A percentile compares a stretch with the other conserved stretches of the same genome.
phyloP scores from a whole-genome alignment of 1,140 invertebrate species.

The Pseudachorutes palmiensis region DNA sequence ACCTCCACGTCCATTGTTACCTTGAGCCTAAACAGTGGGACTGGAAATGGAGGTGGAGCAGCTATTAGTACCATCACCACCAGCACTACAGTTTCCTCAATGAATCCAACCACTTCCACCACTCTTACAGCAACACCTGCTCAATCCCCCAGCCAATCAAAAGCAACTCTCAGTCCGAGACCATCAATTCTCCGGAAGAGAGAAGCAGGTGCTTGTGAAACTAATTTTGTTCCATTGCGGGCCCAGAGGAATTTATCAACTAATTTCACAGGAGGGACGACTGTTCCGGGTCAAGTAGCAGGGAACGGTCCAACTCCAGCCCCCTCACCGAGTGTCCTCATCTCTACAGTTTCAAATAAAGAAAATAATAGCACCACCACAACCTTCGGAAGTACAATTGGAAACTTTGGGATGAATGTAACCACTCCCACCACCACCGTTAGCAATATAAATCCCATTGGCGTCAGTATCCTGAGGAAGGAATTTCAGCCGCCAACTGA shows the following conservation, averaged over 20 bases:
- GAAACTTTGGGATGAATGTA: not conserved
- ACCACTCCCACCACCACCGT: not conserved
- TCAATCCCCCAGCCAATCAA: slow-evolving; percentile 40
- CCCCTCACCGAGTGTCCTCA: not conserved
- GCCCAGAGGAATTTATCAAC: slow-evolving; percentile 44
- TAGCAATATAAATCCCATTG: slow-evolving; percentile 22
- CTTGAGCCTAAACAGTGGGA: slow-evolving; percentile 3
- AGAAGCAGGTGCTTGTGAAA: slow-evolving; percentile 41
- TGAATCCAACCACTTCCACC: slow-evolving; percentile 9
- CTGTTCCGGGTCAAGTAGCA: slow-evolving; percentile 23
- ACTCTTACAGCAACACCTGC: slow-evolving; percentile 19
- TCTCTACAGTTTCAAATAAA: slow-evolving; percentile 25
- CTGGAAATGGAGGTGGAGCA: slow-evolving; percentile 6
- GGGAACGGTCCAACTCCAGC: not conserved
- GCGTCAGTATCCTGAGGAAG: slow-evolving; percentile 36
- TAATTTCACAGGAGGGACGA: slow-evolving; percentile 39
- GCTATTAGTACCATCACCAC: slow-evolving; percentile 12
- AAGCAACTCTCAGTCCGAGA: slow-evolving; percentile 56
- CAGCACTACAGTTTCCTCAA: slow-evolving; percentile 5
- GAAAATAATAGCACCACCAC: slow-evolving; percentile 22
- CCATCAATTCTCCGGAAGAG: slow-evolving; percentile 60
- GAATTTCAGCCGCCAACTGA: slow-evolving; percentile 39
- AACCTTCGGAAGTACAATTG: not conserved
- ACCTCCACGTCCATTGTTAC: slow-evolving; percentile 12
- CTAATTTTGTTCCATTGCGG: slow-evolving; percentile 47